Percentiles rank a stretch among this genome's conserved stretches.
Evolutionary conservation across 2,113 vertebrate genomes (phyloP).

Genomic region (Myiagra hebetior): DNA sequence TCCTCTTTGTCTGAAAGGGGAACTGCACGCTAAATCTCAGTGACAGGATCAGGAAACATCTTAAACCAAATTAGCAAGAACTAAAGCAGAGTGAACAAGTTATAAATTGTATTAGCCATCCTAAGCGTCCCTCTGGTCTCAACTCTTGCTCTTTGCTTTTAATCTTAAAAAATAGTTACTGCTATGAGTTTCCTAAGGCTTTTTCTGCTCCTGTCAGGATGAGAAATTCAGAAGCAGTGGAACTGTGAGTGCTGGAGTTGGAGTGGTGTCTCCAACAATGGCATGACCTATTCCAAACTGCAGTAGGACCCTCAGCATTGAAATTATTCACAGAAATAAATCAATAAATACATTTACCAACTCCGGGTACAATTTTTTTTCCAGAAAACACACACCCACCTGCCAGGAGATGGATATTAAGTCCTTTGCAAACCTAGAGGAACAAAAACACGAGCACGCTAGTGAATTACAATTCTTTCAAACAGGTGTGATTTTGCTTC

Average conservation of each 20-base stretch:
- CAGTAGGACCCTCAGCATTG: not conserved
- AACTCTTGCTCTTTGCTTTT: not conserved
- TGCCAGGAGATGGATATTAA: not conserved
- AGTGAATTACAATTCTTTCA: not conserved
- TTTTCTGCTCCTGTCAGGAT: not conserved
- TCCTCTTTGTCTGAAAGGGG: not conserved
- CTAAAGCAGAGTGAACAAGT: not conserved
- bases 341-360: not conserved
- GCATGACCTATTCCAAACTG: fast-evolving
- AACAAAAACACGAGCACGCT: not conserved
- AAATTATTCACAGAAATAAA: not conserved
- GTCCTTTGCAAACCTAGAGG: not conserved
- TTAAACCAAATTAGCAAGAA: constrained; percentile 29
- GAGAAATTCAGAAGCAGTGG: not conserved
- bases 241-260: not conserved
- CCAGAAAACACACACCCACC: not conserved
- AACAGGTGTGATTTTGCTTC: not conserved
- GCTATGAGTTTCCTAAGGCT: not conserved
- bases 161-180: not conserved
- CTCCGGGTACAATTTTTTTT: not conserved
- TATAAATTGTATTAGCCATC: not conserved
- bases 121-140: not conserved
- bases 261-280: not conserved
- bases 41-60: not conserved
- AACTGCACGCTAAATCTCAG: not conserved